Evolutionary conservation across 2,888 invertebrate genomes (phyloP).

Genomic region (Mesochorus sp.): DNA sequence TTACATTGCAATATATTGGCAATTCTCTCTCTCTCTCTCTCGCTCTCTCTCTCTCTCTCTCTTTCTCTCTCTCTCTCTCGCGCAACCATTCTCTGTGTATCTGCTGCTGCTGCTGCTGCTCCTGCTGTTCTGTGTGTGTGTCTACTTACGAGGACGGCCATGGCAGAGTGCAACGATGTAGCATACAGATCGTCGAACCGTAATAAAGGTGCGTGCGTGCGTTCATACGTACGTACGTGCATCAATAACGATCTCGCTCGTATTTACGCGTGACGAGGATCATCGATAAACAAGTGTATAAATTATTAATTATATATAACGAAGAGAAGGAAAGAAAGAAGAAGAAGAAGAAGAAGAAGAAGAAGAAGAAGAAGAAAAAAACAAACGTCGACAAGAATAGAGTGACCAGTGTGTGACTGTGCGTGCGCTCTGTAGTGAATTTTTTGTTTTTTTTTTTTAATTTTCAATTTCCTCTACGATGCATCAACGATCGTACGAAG

Average conservation of each 20-base stretch:
- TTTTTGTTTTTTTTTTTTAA: not conserved
- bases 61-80: slow-evolving; percentile 20
- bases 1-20: slow-evolving; percentile 13
- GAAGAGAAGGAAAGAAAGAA: not conserved
- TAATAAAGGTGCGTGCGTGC: slow-evolving; percentile 70
- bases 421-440: not conserved
- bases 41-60: slow-evolving; percentile 21
- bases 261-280: slow-evolving; percentile 49
- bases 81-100: not conserved
- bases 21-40: slow-evolving; percentile 28
- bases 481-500: too few relatives aligned
- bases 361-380: slow-evolving; percentile 2
- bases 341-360: not conserved
- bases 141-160: slow-evolving; percentile 44
- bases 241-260: slow-evolving; percentile 48
- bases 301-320: slow-evolving; percentile 6
- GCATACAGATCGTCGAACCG: slow-evolving; percentile 64
- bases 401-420: too few relatives aligned
- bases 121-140: not conserved
- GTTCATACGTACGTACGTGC: slow-evolving; percentile 65
- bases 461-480: not conserved
- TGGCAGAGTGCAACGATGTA: slow-evolving; percentile 61
- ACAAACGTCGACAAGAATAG: not conserved
- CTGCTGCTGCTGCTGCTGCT: too few relatives aligned
- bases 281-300: not conserved